Conservation (phyloP, 2,113 vertebrate genomes). For the Lepidiolamprologus cunningtoni region DNA sequence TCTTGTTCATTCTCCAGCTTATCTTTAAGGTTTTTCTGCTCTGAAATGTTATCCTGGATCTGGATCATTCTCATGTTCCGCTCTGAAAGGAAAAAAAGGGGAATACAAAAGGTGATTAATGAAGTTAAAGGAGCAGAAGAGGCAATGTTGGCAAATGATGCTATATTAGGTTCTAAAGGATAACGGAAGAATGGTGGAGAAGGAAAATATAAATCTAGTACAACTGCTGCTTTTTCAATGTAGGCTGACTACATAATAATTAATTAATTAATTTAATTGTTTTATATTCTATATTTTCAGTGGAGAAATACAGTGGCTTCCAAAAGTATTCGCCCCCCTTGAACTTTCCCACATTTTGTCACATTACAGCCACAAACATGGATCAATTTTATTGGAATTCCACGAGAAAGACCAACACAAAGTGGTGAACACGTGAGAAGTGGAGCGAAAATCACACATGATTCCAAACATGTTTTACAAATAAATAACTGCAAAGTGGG, state of each 20-base stretch:
- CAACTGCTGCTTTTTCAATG: neutral
- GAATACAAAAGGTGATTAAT: neutral
- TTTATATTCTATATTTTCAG: too few species aligned
- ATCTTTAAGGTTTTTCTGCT: constrained; percentile 97
- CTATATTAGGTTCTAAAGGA: neutral
- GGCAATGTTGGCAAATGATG: neutral
- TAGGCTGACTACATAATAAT: neutral
- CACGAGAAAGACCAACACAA: fast-evolving
- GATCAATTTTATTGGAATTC: fast-evolving
- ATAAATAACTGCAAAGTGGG: neutral
- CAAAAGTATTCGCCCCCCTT: neutral
- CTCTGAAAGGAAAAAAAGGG: constrained; percentile 65
- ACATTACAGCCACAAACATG: neutral
- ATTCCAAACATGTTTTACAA: neutral
- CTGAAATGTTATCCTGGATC: constrained; percentile 97
- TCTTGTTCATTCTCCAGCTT: constrained; percentile 96
- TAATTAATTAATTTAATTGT: neutral
- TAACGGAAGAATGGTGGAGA: neutral
- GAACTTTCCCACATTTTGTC: fast-evolving
- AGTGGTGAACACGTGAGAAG: fast-evolving
- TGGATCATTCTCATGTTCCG: constrained; percentile 99
- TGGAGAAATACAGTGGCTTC: neutral
- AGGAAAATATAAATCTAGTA: neutral
- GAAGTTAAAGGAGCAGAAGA: neutral
- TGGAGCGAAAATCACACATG: fast-evolving